Percentiles rank a stretch among this genome's conserved stretches.
Conservation (phyloP, 2,113 vertebrate species). For the Prionailurus bengalensis region DNA sequence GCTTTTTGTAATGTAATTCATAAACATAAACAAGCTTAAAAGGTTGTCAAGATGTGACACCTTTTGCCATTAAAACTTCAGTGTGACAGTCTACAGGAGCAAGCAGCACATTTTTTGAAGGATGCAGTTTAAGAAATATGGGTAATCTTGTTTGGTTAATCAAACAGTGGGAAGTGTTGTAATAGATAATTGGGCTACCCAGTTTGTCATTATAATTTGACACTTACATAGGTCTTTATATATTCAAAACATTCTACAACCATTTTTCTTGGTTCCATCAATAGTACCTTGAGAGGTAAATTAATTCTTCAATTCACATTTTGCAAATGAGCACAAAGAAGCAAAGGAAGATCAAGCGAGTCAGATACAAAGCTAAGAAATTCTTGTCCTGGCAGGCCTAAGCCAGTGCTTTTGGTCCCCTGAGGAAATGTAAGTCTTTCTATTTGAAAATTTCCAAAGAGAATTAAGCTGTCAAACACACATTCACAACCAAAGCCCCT, state of each 20-base stretch:
- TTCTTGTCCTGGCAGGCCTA: not conserved
- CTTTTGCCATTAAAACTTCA: slow-evolving; percentile 26
- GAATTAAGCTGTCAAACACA: slow-evolving; percentile 51
- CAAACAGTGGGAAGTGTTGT: slow-evolving; percentile 43
- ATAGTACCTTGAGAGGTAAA: slow-evolving; percentile 58
- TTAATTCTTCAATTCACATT: slow-evolving; percentile 33
- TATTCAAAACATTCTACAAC: slow-evolving; percentile 29
- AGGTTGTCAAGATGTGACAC: not conserved
- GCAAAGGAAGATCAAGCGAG: not conserved
- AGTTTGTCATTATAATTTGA: slow-evolving; percentile 67
- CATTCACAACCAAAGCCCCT: not conserved
- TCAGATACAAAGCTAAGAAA: not conserved
- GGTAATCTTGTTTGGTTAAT: slow-evolving; percentile 51
- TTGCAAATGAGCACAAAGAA: slow-evolving; percentile 49
- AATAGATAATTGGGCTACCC: slow-evolving; percentile 37
- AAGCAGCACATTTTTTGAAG: not conserved
- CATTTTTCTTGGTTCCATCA: slow-evolving; percentile 54
- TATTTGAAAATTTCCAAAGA: slow-evolving; percentile 44
- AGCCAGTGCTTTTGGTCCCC: not conserved
- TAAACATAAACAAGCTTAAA: not conserved
- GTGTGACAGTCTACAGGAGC: not conserved
- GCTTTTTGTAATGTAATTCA: slow-evolving; percentile 13
- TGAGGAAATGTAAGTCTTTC: not conserved
- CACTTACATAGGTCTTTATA: slow-evolving; percentile 51
- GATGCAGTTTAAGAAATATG: slow-evolving; percentile 23